These are phyloP conservation scores for Ceyx margarethae DNA, from an alignment of 2,113 vertebrate species.

Conservation along the genomic window DNA sequence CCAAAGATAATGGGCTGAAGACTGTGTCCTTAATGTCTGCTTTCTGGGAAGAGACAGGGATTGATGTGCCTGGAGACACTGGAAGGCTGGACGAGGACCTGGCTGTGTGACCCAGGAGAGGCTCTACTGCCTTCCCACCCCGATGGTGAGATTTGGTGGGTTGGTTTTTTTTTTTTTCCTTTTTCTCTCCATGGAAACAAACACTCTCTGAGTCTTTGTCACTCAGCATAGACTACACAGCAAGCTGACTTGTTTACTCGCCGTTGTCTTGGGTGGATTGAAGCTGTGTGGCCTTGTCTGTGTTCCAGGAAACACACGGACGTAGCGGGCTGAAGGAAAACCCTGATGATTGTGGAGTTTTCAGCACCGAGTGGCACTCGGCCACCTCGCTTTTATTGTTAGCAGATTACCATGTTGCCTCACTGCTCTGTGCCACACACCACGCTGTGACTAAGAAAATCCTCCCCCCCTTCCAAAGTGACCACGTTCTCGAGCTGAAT, in stretches of 20 bases:
- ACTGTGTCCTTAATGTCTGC: neutral
- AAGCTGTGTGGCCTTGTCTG: conserved; percentile 67
- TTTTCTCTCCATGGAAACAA: neutral
- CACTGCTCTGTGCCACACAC: conserved; percentile 52
- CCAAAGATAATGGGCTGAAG: neutral
- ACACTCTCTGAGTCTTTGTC: neutral
- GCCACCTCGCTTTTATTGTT: conserved; percentile 56
- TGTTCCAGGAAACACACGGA: conserved; percentile 43
- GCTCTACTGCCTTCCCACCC: neutral
- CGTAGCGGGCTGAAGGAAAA: conserved; percentile 37
- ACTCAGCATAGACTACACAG: neutral
- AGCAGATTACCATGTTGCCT: neutral
- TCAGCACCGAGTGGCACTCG: conserved; percentile 5
- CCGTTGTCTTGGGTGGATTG: conserved; percentile 20
- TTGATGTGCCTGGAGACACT: neutral
- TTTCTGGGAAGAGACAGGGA: neutral
- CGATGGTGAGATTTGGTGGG: neutral
- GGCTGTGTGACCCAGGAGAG: neutral
- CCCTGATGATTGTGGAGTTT: neutral
- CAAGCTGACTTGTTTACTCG: conserved; percentile 23
- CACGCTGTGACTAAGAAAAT: neutral
- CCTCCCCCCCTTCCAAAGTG: neutral
- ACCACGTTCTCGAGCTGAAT: neutral
- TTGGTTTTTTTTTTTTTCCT: neutral
- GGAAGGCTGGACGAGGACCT: neutral